Percentiles rank a stretch among this genome's conserved stretches.
Conservation (phyloP, 2,113 vertebrate species). For the Equus przewalskii region DNA sequence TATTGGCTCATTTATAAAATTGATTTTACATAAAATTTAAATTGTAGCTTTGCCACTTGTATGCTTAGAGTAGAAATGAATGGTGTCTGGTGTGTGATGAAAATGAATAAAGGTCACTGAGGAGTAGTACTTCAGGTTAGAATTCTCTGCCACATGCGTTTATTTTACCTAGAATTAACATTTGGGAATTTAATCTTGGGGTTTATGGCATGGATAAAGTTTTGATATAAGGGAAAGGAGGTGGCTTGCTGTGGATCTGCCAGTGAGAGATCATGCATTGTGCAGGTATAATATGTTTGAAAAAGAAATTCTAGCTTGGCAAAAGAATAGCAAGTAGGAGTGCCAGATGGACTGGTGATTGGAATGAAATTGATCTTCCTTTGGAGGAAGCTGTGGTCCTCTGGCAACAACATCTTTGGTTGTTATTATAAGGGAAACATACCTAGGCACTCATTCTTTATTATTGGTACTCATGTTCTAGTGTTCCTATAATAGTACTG, state of each 20-base stretch:
- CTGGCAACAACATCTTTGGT: background rate
- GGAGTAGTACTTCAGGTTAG: background rate
- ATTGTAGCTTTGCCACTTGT: background rate
- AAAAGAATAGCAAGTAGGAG: background rate
- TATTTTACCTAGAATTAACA: slow-evolving; percentile 5
- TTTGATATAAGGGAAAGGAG: slow-evolving; percentile 20
- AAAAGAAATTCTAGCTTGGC: slow-evolving; percentile 33
- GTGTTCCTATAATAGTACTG: background rate
- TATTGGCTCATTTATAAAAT: background rate
- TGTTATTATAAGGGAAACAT: background rate
- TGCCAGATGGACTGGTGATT: background rate
- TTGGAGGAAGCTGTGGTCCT: background rate
- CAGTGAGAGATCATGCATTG: background rate
- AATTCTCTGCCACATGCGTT: slow-evolving; percentile 15
- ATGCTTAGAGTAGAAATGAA: slow-evolving; percentile 37
- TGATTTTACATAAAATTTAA: slow-evolving; percentile 40
- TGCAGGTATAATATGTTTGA: background rate
- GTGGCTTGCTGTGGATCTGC: background rate
- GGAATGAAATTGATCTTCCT: background rate
- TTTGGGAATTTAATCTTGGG: background rate
- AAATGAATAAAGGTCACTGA: background rate
- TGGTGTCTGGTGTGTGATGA: background rate
- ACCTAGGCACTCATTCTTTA: background rate
- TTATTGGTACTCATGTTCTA: background rate
- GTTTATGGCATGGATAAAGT: background rate